Base-by-base conservation (phyloP, 2,113 vertebrate species). In the Gavialis gangeticus region DNA sequence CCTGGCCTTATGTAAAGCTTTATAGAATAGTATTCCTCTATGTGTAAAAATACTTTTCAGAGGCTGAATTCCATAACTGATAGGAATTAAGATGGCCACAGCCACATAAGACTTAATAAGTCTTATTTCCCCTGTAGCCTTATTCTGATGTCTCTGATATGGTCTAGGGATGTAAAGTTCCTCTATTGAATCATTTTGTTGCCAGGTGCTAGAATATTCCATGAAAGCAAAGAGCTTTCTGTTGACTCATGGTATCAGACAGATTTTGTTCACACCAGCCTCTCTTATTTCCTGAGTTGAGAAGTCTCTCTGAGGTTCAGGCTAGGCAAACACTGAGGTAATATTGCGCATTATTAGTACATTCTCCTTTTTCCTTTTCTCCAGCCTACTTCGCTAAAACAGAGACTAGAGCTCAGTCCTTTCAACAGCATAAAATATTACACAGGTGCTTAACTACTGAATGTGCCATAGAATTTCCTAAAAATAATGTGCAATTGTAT, bases 1-100 rank as follows among this genome's bases (percentile, higher is more conserved):
- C 81, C 59, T 21, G 19, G 28, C 24, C 13, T 93, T 93, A 84
- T 90, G 89, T 64, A 10, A 79, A 69, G 5, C 79, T 91, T 91
- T 90, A 87, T 94, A 76, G 94, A 92, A 87, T 59, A 5, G 55
- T 83, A 91, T 83, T 96, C 92, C 94, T 97, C 91, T 90, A 58
- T 66, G 89, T 89, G 89, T 77, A 95, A 85, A 81, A 96, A 78
- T 83, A 89, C 27, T 37, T 25, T 27, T 92, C 91, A 91, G 59
- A 91, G 76, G 17, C 37, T 87, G 94, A 92, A 94, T 71, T 21
- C 66, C 24, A 81, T 76, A 60, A 71, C 60, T 57, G 28, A 57
- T 60, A 89, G 78, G 75, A 90, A 10, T 90, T 90, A 81, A 90
- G 81, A 60, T 87, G 80, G 69, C 79, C 77, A 82, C 73, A 90